Percentiles rank a stretch among this genome's conserved stretches.
These are phyloP conservation scores for Petrocephalus sullivani DNA, from an alignment of 2,797 vertebrate genomes.

Conservation along the genomic window DNA sequence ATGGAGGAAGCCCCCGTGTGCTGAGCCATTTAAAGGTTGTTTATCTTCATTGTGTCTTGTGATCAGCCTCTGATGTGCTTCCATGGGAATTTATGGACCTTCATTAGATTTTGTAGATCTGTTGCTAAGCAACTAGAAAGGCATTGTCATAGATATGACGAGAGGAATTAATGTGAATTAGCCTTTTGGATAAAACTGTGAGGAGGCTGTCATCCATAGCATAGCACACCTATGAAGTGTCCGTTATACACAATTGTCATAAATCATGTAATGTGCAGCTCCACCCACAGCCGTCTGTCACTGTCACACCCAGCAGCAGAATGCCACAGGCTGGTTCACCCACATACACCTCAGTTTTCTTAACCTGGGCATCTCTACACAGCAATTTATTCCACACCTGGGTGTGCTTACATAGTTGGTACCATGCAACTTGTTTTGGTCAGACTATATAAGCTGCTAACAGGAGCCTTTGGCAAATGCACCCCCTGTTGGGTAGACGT, in stretches of 20 bases:
- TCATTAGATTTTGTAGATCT: conserved; percentile 28
- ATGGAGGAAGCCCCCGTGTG: no score
- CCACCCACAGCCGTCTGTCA: background rate
- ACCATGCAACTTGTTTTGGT: background rate
- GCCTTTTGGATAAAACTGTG: conserved; percentile 6
- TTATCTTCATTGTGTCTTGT: background rate
- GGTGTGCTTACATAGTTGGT: background rate
- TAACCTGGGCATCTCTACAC: background rate
- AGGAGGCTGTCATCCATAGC: background rate
- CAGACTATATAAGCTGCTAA: background rate
- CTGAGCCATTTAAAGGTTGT: background rate
- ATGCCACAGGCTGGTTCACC: background rate
- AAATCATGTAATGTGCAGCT: background rate
- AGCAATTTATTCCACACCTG: background rate
- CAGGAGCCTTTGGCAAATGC: background rate
- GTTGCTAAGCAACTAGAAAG: conserved; percentile 47
- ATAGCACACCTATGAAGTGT: background rate
- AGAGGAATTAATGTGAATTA: conserved; percentile 1
- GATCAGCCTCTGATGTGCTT: background rate
- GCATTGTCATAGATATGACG: conserved; percentile 25
- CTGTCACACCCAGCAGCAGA: background rate
- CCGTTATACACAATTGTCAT: background rate
- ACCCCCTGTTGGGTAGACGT: background rate
- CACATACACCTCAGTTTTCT: background rate
- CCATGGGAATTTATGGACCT: background rate